Conservation (phyloP, 92 coral and sea anemone species). For the Paragorgia papillata region DNA sequence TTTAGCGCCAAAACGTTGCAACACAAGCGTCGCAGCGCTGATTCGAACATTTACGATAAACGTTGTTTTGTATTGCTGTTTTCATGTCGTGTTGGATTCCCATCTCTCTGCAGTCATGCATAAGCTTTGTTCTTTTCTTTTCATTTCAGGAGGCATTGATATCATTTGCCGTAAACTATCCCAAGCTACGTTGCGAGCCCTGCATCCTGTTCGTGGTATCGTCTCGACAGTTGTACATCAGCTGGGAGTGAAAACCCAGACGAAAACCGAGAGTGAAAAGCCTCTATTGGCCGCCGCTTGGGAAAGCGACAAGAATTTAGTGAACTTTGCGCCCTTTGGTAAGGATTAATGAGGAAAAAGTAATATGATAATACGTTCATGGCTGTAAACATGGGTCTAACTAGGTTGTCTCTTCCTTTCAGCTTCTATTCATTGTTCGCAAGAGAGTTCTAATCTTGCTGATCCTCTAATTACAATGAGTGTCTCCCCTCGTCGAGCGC, state of each 20-base stretch:
- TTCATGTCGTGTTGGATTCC: too few relatives aligned
- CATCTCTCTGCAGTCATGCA: too few relatives aligned
- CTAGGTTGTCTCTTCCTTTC: neutral
- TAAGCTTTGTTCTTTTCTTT: too few relatives aligned
- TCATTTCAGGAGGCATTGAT: conserved; percentile 73
- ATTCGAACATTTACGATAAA: too few relatives aligned
- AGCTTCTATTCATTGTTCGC: conserved; percentile 67
- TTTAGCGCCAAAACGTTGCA: too few relatives aligned
- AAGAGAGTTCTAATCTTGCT: conserved; percentile 73
- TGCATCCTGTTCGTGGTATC: conserved; percentile 64
- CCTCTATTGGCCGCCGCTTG: conserved; percentile 64
- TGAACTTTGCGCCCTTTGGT: conserved; percentile 97
- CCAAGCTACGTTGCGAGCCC: conserved; percentile 53
- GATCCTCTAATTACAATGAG: conserved; percentile 81
- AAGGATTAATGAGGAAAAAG: too few relatives aligned
- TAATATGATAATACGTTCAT: too few relatives aligned
- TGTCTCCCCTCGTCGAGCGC: conserved; percentile 90
- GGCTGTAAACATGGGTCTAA: too few relatives aligned
- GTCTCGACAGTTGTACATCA: conserved; percentile 65
- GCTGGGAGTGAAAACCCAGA: conserved; percentile 55
- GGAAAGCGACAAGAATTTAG: conserved; percentile 71
- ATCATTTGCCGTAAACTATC: conserved; percentile 74
- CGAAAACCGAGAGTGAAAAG: conserved; percentile 53
- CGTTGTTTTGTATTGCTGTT: too few relatives aligned
- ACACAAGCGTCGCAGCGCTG: too few relatives aligned